These are phyloP conservation scores for Chalcosyrphus nemorum DNA, from an alignment of 2,888 invertebrate species.

Conservation along the genomic window DNA sequence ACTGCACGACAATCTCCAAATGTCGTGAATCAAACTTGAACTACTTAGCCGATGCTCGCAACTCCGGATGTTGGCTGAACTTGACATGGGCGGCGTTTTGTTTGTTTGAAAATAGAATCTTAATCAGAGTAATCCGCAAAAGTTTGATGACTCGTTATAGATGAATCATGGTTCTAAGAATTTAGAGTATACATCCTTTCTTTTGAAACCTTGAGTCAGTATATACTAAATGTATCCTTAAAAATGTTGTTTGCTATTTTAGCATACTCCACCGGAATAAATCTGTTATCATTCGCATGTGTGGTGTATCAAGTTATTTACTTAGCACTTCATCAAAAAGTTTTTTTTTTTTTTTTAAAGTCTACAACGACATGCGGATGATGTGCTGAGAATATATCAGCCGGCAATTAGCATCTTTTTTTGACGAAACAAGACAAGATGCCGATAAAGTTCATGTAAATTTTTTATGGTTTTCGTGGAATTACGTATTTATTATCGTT, in stretches of 20 bases:
- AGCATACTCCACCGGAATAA: not conserved
- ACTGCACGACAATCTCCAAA: not conserved
- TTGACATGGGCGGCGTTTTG: not conserved
- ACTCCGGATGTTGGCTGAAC: not conserved
- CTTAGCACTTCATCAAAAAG: constrained; percentile 17
- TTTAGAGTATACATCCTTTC: too few relatives aligned
- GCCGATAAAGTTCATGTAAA: constrained; percentile 37
- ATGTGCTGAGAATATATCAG: constrained; percentile 45
- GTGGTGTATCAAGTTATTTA: constrained; percentile 26
- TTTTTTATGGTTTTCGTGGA: constrained; percentile 40
- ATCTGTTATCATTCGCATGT: constrained; percentile 4
- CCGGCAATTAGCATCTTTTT: constrained; percentile 33
- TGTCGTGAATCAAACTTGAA: not conserved
- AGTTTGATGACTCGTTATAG: not conserved
- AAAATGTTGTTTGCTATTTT: not conserved
- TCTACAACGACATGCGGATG: not conserved
- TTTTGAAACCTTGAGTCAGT: too few relatives aligned
- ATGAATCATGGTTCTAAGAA: not conserved
- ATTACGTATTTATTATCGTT: constrained; percentile 41
- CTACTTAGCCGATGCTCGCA: not conserved
- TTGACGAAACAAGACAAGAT: constrained; percentile 17
- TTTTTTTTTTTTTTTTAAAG: too few relatives aligned
- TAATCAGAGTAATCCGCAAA: not conserved
- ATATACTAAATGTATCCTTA: not conserved
- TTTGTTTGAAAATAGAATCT: not conserved